Percentiles rank a stretch among this genome's conserved stretches.
phyloP scores from a whole-genome alignment of 2,113 vertebrate genomes.

The Genyomyrus donnyi region DNA sequence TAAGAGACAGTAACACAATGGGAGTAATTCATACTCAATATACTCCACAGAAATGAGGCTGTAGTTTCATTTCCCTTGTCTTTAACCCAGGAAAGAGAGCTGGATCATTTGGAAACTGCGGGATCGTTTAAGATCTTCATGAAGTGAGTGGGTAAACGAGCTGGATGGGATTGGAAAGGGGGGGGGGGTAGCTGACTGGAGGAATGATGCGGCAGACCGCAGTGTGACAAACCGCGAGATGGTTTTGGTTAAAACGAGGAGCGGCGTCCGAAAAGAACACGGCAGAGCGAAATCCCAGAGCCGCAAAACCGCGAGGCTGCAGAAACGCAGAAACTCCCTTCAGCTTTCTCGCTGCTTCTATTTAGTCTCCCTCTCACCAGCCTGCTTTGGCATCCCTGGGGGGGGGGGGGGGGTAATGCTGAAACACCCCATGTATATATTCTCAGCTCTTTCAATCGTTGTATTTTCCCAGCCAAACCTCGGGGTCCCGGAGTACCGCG shows the following conservation, averaged over 20 bases:
- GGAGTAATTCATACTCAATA: not conserved
- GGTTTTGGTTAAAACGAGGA: not conserved
- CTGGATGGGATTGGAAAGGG: not conserved
- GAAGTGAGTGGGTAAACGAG: not conserved
- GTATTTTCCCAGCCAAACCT: not conserved
- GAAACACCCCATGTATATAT: slow-evolving; percentile 13
- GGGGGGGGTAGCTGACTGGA: not conserved
- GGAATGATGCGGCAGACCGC: not conserved
- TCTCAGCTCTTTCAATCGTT: not conserved
- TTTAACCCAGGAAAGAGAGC: not conserved
- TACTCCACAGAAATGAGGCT: not conserved
- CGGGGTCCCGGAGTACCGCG: not conserved
- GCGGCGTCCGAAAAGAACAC: not conserved
- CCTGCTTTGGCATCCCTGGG: slow-evolving; percentile 16
- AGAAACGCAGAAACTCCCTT: not conserved
- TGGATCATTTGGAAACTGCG: not conserved
- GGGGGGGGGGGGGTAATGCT: not conserved
- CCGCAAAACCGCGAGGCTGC: not conserved
- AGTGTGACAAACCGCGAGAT: not conserved
- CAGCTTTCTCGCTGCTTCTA: not conserved
- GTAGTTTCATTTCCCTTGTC: not conserved
- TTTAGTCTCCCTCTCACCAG: slow-evolving; percentile 21
- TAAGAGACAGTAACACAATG: not conserved
- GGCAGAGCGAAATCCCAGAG: not conserved
- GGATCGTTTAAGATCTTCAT: not conserved